Evolutionary conservation across 2,113 vertebrate species (phyloP), one percentile per base, ranked within the genome.

Genomic region (Phalacrocorax brasilianus): DNA sequence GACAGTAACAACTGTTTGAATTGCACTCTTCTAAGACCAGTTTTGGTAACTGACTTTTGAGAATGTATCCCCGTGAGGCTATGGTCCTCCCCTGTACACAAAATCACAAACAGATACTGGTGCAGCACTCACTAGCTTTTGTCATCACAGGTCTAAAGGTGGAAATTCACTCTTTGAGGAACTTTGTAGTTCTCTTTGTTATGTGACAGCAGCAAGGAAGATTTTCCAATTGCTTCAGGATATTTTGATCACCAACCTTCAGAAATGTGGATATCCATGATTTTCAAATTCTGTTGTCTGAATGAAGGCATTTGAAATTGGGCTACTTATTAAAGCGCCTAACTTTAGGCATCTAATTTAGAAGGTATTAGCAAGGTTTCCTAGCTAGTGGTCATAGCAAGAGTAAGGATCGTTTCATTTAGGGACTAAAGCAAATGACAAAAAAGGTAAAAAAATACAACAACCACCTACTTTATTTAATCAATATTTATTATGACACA

Each of bases 31-130:
- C 19, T 44, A 84, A 40, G 38, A 35, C 16, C 5, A 9, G 15
- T 80, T 73, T 62, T 68, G 50, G 24, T 24, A 66, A 11, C 1
- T 58, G 30, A 4, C 27, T 35, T 61, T 42, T 0, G 2, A 70
- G 44, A 49, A 33, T 5, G 3, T 28, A 5, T 38, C 56, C n/a
- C 15, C 0, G 0, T 19, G 49, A 38, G 24, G 5, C 19, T 82
- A 78, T 74, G 32, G n/a, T 78, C 28, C 22, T 59, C 30, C 21
- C 12, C 16, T 22, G 11, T 18, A 3, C n/a, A 47, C 6, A 33
- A 62, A 53, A 17, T n/a, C 3, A 1, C 32, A 28, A 18, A 17
- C 2, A 30, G 33, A 8, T 20, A 10, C 22, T 32, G 27, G 18
- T n/a, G 62, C 33, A 49, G 27, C 55, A 24, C 45, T 74, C 59